phyloP scores from a whole-genome alignment of 2,113 vertebrate genomes.

The Andinoacara biseriatus region DNA sequence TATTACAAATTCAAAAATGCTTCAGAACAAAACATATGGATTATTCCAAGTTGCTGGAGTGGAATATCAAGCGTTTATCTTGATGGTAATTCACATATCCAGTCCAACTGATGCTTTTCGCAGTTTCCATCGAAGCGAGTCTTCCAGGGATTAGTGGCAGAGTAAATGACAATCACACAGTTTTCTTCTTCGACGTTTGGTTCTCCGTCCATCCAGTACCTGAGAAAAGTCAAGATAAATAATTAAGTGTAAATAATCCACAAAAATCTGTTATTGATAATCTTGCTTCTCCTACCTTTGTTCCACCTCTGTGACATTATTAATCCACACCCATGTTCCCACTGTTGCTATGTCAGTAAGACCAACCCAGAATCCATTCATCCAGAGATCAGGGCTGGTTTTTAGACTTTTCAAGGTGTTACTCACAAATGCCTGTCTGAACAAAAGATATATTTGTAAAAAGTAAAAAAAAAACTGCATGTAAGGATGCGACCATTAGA shows the following conservation, averaged over 20 bases:
- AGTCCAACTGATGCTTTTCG: accelerated
- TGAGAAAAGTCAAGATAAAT: background rate
- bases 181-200: conserved; percentile 29
- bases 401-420: background rate
- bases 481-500: background rate
- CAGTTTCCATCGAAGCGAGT: conserved; percentile 16
- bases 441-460: background rate
- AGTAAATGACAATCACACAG: conserved; percentile 18
- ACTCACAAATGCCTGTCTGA: conserved; percentile 33
- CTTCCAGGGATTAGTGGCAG: background rate
- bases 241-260: background rate
- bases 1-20: background rate
- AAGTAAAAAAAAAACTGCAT: background rate
- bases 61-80: background rate
- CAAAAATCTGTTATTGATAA: background rate
- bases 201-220: conserved; percentile 57
- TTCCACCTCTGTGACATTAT: conserved; percentile 51
- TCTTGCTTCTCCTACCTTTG: conserved; percentile 15
- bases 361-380: conserved; percentile 46
- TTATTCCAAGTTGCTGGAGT: background rate
- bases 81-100: conserved; percentile 53
- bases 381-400: accelerated
- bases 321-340: conserved; percentile 54
- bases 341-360: conserved; percentile 23
- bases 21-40: background rate